phyloP scores from a whole-genome alignment of 2,113 vertebrate genomes.

The Sphyrna mokarran region DNA sequence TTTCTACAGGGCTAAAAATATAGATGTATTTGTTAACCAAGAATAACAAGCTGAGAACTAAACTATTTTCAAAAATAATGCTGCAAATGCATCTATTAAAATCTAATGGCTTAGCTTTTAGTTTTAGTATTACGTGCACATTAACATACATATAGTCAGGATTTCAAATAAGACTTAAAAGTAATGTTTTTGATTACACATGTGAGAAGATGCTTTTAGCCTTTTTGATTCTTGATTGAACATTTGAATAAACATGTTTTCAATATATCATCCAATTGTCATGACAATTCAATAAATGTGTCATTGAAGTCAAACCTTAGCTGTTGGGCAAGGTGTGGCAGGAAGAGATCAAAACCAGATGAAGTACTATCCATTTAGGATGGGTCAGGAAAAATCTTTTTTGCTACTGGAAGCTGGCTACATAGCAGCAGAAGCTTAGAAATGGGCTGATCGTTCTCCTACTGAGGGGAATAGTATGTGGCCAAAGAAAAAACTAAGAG shows the following conservation, averaged over 20 bases:
- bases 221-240: neutral
- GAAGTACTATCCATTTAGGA: neutral
- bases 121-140: neutral
- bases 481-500: neutral
- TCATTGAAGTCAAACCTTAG: neutral
- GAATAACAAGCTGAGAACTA: neutral
- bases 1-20: neutral
- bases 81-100: slow-evolving; percentile 1
- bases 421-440: neutral
- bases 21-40: neutral
- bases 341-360: neutral
- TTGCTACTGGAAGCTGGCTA: neutral
- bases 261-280: neutral
- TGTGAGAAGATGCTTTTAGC: neutral
- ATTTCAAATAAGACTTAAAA: slow-evolving; percentile 2
- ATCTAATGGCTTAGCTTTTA: neutral
- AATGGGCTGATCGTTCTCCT: neutral
- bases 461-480: neutral
- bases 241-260: neutral
- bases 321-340: neutral
- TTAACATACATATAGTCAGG: neutral
- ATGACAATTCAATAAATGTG: slow-evolving; percentile 5
- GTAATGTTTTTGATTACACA: neutral
- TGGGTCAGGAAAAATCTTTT: neutral
- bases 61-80: neutral